Conservation (phyloP, 1,140 invertebrate species). For the Drosophila ironensis region DNA sequence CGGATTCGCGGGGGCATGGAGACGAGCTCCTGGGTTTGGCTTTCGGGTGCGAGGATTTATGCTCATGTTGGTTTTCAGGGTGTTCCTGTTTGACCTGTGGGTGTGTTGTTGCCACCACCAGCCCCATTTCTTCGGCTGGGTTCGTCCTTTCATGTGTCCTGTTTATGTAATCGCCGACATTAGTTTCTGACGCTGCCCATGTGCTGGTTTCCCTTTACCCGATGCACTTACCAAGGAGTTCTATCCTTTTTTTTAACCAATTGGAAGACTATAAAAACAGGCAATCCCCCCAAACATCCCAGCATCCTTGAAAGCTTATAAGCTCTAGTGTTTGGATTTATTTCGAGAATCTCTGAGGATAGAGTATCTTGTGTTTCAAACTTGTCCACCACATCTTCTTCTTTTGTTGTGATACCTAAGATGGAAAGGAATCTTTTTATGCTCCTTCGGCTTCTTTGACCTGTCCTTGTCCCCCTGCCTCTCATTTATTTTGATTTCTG, state of each 20-base stretch:
- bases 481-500: constrained; percentile 53
- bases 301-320: too few relatives aligned
- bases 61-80: constrained; percentile 61
- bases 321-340: too few relatives aligned
- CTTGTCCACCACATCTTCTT: background rate
- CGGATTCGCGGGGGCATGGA: background rate
- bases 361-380: background rate
- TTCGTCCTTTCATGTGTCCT: constrained; percentile 74
- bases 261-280: background rate
- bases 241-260: background rate
- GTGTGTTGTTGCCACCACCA: constrained; percentile 39
- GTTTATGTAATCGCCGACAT: constrained; percentile 79
- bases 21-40: constrained; percentile 45
- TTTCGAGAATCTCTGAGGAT: too few relatives aligned
- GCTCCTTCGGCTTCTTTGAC: constrained; percentile 20
- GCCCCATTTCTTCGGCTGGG: constrained; percentile 12
- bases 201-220: constrained; percentile 26
- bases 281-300: too few relatives aligned
- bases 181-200: constrained; percentile 58
- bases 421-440: constrained; percentile 11
- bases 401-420: background rate
- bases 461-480: constrained; percentile 53
- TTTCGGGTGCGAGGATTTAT: constrained; percentile 65
- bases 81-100: constrained; percentile 67
- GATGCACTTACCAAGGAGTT: constrained; percentile 40